phyloP scores from a whole-genome alignment of 2,797 vertebrate species.

The Sebastes flavidus region DNA sequence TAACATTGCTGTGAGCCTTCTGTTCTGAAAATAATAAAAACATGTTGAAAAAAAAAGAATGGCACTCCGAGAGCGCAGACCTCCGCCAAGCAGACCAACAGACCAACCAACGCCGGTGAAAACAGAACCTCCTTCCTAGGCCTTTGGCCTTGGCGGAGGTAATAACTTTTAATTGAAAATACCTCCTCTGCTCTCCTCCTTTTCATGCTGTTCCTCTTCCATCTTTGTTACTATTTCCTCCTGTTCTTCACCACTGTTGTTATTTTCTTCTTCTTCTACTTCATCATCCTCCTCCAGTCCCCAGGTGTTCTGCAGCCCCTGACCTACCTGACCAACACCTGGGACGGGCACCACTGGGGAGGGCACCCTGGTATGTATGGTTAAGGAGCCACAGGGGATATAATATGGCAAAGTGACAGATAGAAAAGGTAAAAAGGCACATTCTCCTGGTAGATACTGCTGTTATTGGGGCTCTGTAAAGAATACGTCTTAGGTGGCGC shows the following conservation, averaged over 20 bases:
- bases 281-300: conserved; percentile 81
- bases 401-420: not conserved
- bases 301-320: conserved; percentile 89
- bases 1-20: too few relatives aligned
- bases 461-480: conserved; percentile 23
- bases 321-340: conserved; percentile 92
- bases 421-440: not conserved
- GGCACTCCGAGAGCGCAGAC: too few relatives aligned
- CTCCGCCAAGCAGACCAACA: too few relatives aligned
- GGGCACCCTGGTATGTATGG: conserved; percentile 72
- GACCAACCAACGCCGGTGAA: too few relatives aligned
- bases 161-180: too few relatives aligned
- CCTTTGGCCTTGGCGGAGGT: too few relatives aligned
- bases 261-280: conserved; percentile 1
- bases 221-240: conserved; percentile 34
- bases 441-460: not conserved
- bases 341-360: conserved; percentile 87
- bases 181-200: conserved; percentile 11
- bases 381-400: conserved; percentile 75
- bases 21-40: too few relatives aligned
- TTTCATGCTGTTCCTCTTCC: conserved; percentile 11
- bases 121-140: too few relatives aligned
- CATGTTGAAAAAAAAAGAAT: too few relatives aligned
- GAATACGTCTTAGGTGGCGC: conserved; percentile 87
- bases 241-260: conserved; percentile 28